These are phyloP conservation scores for Istiophorus platypterus DNA, from an alignment of 2,113 vertebrate species.

Conservation along the genomic window DNA sequence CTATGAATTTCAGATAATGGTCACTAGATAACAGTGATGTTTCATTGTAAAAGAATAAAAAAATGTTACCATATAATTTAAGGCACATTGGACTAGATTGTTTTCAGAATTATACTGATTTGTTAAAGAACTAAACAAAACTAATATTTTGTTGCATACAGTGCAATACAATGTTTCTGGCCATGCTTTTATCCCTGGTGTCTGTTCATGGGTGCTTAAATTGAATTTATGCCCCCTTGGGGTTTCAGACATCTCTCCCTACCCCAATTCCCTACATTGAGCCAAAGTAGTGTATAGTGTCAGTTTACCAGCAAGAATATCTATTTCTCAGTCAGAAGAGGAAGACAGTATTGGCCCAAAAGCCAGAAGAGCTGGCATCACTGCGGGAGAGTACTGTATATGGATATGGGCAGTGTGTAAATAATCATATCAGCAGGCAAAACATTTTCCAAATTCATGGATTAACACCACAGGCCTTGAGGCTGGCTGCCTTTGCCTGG, in stretches of 20 bases:
- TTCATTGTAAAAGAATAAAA: background rate
- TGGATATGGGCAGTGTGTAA: constrained; percentile 28
- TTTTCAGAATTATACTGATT: background rate
- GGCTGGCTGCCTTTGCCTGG: constrained; percentile 29
- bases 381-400: constrained; percentile 8
- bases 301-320: constrained; percentile 16
- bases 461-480: constrained; percentile 24
- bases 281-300: constrained; percentile 7
- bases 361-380: constrained; percentile 16
- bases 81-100: background rate
- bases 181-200: background rate
- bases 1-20: background rate
- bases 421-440: constrained; percentile 39
- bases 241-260: constrained; percentile 15
- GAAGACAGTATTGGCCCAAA: background rate
- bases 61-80: background rate
- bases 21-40: background rate
- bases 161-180: background rate
- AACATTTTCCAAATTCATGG: constrained; percentile 38
- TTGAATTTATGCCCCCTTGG: constrained; percentile 15
- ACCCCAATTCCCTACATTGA: constrained; percentile 54
- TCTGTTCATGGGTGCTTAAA: constrained; percentile 33
- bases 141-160: background rate
- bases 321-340: background rate
- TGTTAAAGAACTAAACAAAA: background rate